Conservation (phyloP, 2,888 invertebrate genomes). For the Meandrusa payeni region DNA sequence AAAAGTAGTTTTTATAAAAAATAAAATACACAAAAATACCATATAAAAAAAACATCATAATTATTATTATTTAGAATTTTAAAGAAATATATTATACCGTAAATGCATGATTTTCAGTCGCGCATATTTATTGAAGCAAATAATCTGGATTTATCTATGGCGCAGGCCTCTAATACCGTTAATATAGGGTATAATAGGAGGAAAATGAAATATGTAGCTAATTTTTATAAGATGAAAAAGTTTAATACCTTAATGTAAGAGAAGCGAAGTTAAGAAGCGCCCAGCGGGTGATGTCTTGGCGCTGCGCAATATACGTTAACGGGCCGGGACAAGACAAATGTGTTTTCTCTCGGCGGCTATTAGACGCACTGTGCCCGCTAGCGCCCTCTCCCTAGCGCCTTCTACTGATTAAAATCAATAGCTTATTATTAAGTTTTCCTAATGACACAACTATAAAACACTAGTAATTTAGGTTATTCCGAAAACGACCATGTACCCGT, state of each 20-base stretch:
- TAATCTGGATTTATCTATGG: background rate
- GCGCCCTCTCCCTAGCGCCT: conserved; percentile 40
- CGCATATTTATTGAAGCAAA: no score
- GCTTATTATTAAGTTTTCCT: conserved; percentile 48
- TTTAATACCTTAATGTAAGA: conserved; percentile 42
- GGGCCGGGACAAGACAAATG: conserved; percentile 78
- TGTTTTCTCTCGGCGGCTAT: conserved; percentile 75
- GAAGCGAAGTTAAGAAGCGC: conserved; percentile 56
- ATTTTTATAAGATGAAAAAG: conserved; percentile 30
- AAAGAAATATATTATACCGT: no score
- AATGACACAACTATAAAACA: background rate
- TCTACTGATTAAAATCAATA: conserved; percentile 34
- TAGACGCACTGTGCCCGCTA: conserved; percentile 48
- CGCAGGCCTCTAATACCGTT: background rate
- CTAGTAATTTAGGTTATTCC: background rate
- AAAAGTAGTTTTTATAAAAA: no score
- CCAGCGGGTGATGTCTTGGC: conserved; percentile 67
- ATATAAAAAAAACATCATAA: no score
- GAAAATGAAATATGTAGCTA: conserved; percentile 10
- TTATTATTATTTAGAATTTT: no score
- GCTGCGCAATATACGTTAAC: conserved; percentile 76
- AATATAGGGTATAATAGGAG: conserved; percentile 8
- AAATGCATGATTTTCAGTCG: no score
- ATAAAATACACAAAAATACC: no score
- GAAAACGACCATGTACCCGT: no score